Percentiles rank a stretch among this genome's conserved stretches.
phyloP scores from a whole-genome alignment of 2,888 invertebrate species.

The Malthinus seriepunctatus region DNA sequence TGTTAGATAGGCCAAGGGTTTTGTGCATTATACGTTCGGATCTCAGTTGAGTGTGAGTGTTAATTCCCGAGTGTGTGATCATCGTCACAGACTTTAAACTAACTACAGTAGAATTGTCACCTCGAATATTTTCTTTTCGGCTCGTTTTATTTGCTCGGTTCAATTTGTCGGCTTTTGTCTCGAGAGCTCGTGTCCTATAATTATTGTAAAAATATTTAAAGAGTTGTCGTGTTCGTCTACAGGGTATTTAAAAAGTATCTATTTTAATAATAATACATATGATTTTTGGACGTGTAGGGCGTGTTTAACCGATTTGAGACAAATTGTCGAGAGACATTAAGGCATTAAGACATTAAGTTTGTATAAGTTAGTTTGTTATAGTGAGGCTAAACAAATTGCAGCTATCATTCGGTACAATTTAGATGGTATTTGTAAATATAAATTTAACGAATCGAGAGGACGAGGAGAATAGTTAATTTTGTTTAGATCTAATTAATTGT shows the following conservation, averaged over 20 bases:
- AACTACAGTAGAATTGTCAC: slow-evolving; percentile 23
- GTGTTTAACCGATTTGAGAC: too few relatives aligned
- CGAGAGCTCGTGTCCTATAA: slow-evolving; percentile 2
- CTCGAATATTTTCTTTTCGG: slow-evolving; percentile 8
- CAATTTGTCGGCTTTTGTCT: background rate
- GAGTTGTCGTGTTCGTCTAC: slow-evolving; percentile 2
- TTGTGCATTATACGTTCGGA: slow-evolving; percentile 56
- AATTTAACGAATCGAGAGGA: too few relatives aligned
- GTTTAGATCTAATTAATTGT: too few relatives aligned
- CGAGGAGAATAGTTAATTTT: too few relatives aligned
- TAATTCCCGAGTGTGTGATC: slow-evolving; percentile 44
- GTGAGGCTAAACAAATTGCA: too few relatives aligned
- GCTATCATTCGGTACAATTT: too few relatives aligned
- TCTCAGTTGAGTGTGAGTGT: slow-evolving; percentile 51
- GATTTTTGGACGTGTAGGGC: background rate
- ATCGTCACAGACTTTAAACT: slow-evolving; percentile 24
- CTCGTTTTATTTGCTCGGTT: background rate
- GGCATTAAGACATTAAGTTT: too few relatives aligned
- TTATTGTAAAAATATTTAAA: background rate
- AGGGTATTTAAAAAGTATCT: slow-evolving; percentile 8
- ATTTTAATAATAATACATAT: slow-evolving; percentile 5
- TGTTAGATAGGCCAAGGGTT: slow-evolving; percentile 58
- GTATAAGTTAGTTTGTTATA: too few relatives aligned
- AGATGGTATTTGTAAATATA: too few relatives aligned
- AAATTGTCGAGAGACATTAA: too few relatives aligned